phyloP scores from a whole-genome alignment of 1,140 invertebrate species.

The Drepana arcuata region DNA sequence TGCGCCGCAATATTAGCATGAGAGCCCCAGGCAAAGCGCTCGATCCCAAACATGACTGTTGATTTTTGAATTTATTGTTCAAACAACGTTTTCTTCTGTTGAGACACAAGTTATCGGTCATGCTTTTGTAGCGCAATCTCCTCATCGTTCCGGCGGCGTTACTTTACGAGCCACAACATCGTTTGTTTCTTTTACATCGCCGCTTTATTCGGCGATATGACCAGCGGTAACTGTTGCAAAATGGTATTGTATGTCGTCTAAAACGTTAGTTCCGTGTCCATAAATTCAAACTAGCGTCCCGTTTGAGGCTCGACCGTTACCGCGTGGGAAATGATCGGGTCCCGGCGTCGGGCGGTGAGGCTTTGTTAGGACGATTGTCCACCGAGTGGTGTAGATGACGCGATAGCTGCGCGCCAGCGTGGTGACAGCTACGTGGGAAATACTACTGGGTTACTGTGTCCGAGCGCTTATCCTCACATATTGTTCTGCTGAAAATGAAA shows the following conservation, averaged over 20 bases:
- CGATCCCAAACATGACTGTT: slow-evolving; percentile 43
- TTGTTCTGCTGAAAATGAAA: no score
- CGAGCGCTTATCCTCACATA: no score
- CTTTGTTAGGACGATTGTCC: slow-evolving; percentile 70
- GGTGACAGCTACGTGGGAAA: slow-evolving; percentile 65
- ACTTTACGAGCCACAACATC: slow-evolving; percentile 13
- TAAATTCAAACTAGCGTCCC: slow-evolving; percentile 52
- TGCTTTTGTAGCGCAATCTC: slow-evolving; percentile 63
- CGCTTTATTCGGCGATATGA: slow-evolving; percentile 24
- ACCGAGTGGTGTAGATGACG: slow-evolving; percentile 56
- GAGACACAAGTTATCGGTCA: slow-evolving; percentile 62
- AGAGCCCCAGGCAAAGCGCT: no score
- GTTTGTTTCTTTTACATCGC: slow-evolving; percentile 41
- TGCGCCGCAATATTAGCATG: no score
- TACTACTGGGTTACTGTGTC: slow-evolving; percentile 23
- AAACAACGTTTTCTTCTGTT: slow-evolving; percentile 63
- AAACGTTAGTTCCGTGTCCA: slow-evolving; percentile 32
- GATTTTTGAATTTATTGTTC: slow-evolving; percentile 47
- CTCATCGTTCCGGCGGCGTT: slow-evolving; percentile 28
- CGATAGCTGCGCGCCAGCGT: slow-evolving; percentile 51
- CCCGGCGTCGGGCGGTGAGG: slow-evolving; percentile 38
- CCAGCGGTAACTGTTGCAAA: slow-evolving; percentile 18
- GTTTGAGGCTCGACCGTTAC: slow-evolving; percentile 57
- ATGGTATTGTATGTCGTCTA: slow-evolving; percentile 33
- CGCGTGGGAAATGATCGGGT: slow-evolving; percentile 67